Evolutionary conservation across 1,140 invertebrate species (phyloP).

Genomic region (Drosophila lini): DNA sequence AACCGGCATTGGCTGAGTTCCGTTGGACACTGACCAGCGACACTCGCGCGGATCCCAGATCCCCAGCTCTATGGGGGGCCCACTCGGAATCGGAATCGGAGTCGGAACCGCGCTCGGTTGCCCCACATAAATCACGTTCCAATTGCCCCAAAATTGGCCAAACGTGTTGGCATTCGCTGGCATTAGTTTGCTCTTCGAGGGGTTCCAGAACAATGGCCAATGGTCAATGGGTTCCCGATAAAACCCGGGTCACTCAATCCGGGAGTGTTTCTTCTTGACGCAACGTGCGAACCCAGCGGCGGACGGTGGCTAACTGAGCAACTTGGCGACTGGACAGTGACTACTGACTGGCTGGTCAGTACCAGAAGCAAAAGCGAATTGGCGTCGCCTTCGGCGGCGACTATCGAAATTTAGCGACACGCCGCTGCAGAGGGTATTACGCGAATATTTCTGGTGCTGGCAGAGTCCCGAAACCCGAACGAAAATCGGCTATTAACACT

Average conservation of each 20-base stretch:
- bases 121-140: conserved; percentile 75
- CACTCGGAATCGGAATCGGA: conserved; percentile 26
- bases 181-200: conserved; percentile 33
- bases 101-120: conserved; percentile 41
- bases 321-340: conserved; percentile 26
- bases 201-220: conserved; percentile 23
- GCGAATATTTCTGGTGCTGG: conserved; percentile 14
- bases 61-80: neutral
- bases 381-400: conserved; percentile 25
- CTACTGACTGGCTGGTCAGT: conserved; percentile 18
- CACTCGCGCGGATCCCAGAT: neutral
- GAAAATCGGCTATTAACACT: neutral
- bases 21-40: conserved; percentile 16
- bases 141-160: conserved; percentile 60
- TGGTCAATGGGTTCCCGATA: conserved; percentile 20
- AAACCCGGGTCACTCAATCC: conserved; percentile 16
- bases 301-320: conserved; percentile 67
- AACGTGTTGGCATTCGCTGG: conserved; percentile 68
- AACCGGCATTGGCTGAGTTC: conserved; percentile 49
- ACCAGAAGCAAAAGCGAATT: conserved; percentile 21
- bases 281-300: conserved; percentile 67
- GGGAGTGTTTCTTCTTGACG: conserved; percentile 24
- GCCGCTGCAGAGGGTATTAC: conserved; percentile 19
- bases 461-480: neutral
- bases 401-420: conserved; percentile 22